Conservation (phyloP, 2,888 invertebrate species). For the Pollenia labialis region DNA sequence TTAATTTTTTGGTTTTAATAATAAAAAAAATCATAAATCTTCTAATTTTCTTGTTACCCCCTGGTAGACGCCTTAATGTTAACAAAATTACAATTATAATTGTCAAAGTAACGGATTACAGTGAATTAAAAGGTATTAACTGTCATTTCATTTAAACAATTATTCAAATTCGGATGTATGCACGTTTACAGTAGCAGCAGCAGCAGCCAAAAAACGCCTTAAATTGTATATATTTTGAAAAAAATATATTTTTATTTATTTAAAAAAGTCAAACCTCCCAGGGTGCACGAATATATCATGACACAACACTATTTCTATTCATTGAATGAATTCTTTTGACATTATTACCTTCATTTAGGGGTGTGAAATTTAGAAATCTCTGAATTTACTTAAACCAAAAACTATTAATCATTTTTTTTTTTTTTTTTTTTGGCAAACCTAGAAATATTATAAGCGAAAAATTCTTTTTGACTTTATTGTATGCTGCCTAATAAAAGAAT, state of each 20-base stretch:
- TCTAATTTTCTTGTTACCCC: constrained; percentile 7
- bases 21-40: constrained; percentile 49
- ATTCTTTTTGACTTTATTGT: constrained; percentile 47
- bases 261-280: constrained; percentile 61
- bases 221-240: not conserved
- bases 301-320: constrained; percentile 36
- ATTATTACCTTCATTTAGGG: constrained; percentile 58
- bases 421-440: constrained; percentile 13
- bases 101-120: constrained; percentile 73
- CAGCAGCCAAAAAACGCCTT: constrained; percentile 36
- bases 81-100: constrained; percentile 66
- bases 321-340: constrained; percentile 44
- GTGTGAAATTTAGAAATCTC: constrained; percentile 45
- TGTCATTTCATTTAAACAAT: constrained; percentile 41
- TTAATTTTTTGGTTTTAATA: constrained; percentile 14
- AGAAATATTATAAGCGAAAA: constrained; percentile 36
- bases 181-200: constrained; percentile 17
- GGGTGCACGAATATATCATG: constrained; percentile 31
- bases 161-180: constrained; percentile 37
- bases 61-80: constrained; percentile 54
- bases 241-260: constrained; percentile 21
- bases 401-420: constrained; percentile 64
- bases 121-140: constrained; percentile 63
- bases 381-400: constrained; percentile 32
- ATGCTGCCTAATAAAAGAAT: constrained; percentile 34